Conservation (phyloP, 2,888 invertebrate genomes). For the Drosophila hamatofila region DNA sequence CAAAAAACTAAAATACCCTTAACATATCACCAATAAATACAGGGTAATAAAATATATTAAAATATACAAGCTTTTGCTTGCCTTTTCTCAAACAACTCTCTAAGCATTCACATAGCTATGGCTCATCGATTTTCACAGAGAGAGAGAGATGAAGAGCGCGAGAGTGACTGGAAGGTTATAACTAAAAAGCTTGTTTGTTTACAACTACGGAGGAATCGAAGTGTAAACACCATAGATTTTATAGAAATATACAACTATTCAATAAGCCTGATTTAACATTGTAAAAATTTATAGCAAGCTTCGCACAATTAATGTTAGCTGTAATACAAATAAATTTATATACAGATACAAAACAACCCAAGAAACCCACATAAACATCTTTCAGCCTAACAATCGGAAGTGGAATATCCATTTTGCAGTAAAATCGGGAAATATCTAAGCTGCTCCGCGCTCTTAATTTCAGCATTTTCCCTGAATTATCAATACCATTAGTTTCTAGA, state of each 20-base stretch:
- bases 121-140: constrained; percentile 9
- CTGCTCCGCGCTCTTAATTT: background rate
- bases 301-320: background rate
- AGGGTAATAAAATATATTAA: background rate
- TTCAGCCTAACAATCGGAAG: background rate
- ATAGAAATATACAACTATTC: background rate
- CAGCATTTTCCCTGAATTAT: constrained; percentile 1
- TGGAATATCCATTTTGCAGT: background rate
- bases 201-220: background rate
- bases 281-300: too few relatives aligned
- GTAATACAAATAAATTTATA: background rate
- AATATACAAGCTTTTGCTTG: background rate
- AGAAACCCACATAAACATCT: background rate
- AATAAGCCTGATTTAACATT: background rate
- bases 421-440: background rate
- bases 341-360: background rate
- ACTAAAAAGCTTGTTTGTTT: background rate
- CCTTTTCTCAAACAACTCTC: background rate
- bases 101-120: background rate
- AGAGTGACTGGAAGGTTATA: background rate
- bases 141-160: background rate
- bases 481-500: too few relatives aligned
- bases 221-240: background rate
- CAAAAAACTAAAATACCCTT: too few relatives aligned
- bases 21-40: background rate